Base-by-base conservation (phyloP, 2,888 invertebrate genomes). In the Acanthosepion pharaonis region DNA sequence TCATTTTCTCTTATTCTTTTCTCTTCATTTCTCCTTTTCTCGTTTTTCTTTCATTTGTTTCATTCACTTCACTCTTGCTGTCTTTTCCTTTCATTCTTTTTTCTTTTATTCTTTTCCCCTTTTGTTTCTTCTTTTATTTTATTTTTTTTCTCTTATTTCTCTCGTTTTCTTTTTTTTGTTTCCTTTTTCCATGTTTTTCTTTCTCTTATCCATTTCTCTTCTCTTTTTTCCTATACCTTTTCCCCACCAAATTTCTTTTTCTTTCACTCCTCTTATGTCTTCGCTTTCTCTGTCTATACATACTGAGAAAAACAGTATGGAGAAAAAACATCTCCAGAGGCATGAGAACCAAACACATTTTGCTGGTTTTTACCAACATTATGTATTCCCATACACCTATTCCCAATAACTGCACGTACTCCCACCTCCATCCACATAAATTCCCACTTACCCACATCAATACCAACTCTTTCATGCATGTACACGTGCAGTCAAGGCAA, bases 321-420 rank as follows among this genome's bases (percentile, higher is more conserved):
- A 55, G 18, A 78, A 78, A 78, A 78, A 78, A n/a, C 78, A 78
- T 23, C 59, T 59, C 59, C 59, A 23, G 28, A n/a, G 78, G 78
- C 78, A 28, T 78, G 78, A 78, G 78, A 78, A 78, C 78, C n/a
- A 78, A 78, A n/a, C 78, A 78, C n/a, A 78, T n/a, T 78, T 78
- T 11, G 8, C n/a, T 28, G n/a, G 28, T n/a, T n/a, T n/a, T 28
- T n/a, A 78, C 78, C 78, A 11, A 78, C n/a, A 78, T 15, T 9
- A n/a, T 78, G 78, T 78, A 78, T 78, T n/a, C n/a, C 78, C 78
- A 78, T 78, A n/a, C 78, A n/a, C 78, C n/a, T 78, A 78, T 78
- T 78, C 9, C 78, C 78, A 78, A 78, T 78, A 78, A 78, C 78
- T 78, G 78, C 28, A 78, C n/a, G 9, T n/a, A n/a, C 18, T 9